These are phyloP conservation scores for Drosophila subpulchrella DNA, from an alignment of 1,140 invertebrate genomes.

Conservation along the genomic window DNA sequence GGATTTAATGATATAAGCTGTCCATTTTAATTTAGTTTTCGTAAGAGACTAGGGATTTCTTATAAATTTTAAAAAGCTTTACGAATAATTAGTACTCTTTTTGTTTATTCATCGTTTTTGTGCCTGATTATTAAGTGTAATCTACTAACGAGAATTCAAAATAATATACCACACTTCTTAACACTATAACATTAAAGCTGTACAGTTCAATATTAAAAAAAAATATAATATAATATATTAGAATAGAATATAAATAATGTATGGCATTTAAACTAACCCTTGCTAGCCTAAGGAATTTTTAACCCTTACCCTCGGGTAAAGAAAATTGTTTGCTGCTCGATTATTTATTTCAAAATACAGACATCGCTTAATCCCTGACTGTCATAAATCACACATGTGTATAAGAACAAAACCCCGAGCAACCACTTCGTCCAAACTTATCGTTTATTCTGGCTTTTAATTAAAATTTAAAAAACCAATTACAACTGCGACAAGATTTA, in stretches of 20 bases:
- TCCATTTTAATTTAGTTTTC: not conserved
- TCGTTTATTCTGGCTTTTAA: conserved; percentile 68
- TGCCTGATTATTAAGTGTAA: too few relatives aligned
- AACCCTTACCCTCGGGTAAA: not conserved
- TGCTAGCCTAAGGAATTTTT: not conserved
- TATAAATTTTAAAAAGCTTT: too few relatives aligned
- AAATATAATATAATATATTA: not conserved
- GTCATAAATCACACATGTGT: conserved; percentile 50
- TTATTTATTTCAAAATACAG: conserved; percentile 45
- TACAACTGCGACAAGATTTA: conserved; percentile 71
- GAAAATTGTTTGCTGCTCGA: conserved; percentile 7
- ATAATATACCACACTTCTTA: too few relatives aligned
- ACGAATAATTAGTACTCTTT: too few relatives aligned
- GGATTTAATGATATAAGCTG: too few relatives aligned
- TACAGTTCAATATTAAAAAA: too few relatives aligned
- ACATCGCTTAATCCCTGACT: conserved; percentile 24
- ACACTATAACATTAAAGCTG: too few relatives aligned
- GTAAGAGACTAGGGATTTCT: too few relatives aligned
- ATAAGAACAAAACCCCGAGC: conserved; percentile 20
- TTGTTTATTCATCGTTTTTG: too few relatives aligned
- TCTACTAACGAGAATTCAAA: too few relatives aligned
- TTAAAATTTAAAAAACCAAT: conserved; percentile 78
- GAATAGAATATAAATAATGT: too few relatives aligned
- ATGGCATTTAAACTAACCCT: not conserved
- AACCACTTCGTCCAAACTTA: conserved; percentile 41